These are phyloP conservation scores for Brachionus paranguensis DNA, from an alignment of 1,140 invertebrate species.

Conservation along the genomic window DNA sequence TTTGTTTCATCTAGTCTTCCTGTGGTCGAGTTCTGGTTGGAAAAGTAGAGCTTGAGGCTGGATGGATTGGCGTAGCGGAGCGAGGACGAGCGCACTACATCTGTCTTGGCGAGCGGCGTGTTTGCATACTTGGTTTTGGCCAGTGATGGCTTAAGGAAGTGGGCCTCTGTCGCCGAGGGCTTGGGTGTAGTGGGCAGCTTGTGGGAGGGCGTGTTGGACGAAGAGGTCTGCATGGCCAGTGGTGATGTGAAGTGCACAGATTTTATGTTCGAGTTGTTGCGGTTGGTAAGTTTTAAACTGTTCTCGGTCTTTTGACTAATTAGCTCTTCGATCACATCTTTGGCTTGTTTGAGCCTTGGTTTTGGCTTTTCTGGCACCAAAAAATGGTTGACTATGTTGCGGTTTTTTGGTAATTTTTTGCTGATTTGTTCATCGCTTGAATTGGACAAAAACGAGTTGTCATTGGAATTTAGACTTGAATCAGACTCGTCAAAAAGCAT, in stretches of 20 bases:
- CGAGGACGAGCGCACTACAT: not conserved
- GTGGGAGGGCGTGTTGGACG: too few relatives aligned
- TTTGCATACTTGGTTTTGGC: not conserved
- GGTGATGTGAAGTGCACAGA: constrained; percentile 2
- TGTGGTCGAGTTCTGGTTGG: not conserved
- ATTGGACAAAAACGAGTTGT: constrained; percentile 18
- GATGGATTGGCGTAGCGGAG: not conserved
- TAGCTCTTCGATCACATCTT: not conserved
- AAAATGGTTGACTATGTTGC: constrained; percentile 16
- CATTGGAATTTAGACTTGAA: constrained; percentile 3
- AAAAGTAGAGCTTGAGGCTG: not conserved
- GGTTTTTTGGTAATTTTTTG: not conserved
- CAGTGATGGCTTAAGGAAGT: not conserved
- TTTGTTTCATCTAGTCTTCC: not conserved
- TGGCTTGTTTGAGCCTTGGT: not conserved
- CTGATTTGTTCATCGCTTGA: not conserved
- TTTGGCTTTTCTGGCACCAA: not conserved
- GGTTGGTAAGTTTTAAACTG: not conserved
- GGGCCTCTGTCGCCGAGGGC: not conserved
- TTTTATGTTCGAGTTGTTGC: constrained; percentile 13
- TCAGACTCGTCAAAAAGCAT: constrained; percentile 13
- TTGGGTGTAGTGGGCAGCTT: not conserved
- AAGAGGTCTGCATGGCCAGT: not conserved
- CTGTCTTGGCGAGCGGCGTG: not conserved
- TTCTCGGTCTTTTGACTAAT: not conserved